Percentiles rank a stretch among this genome's conserved stretches.
Conservation (phyloP, 2,888 invertebrate species). For the Sialis fuliginosa region DNA sequence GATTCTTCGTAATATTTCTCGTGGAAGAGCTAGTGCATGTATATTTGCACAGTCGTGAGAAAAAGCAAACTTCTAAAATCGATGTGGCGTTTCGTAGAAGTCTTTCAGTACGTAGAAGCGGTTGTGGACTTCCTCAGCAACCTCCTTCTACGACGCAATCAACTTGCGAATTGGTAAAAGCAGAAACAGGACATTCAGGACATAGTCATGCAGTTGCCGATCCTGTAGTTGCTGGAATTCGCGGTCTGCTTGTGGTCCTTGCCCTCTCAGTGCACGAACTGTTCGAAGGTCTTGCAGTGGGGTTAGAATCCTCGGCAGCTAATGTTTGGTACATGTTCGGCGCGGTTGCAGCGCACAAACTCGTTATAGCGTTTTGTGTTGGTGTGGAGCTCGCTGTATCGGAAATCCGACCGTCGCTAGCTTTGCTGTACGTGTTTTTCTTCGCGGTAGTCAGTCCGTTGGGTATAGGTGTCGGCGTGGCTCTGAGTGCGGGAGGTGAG, state of each 20-base stretch:
- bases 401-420: conserved; percentile 40
- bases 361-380: conserved; percentile 76
- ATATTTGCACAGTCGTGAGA: conserved; percentile 38
- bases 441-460: conserved; percentile 67
- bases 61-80: conserved; percentile 15
- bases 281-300: conserved; percentile 73
- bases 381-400: conserved; percentile 66
- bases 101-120: conserved; percentile 19
- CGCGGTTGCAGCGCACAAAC: conserved; percentile 69
- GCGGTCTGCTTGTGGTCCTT: conserved; percentile 62
- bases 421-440: conserved; percentile 49
- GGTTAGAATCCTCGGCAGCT: conserved; percentile 43
- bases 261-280: conserved; percentile 74
- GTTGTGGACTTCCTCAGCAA: conserved; percentile 6
- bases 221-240: conserved; percentile 26
- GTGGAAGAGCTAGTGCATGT: conserved; percentile 65
- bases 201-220: conserved; percentile 18
- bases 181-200: conserved; percentile 7
- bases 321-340: conserved; percentile 66
- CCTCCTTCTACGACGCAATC: conserved; percentile 11
- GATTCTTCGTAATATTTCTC: conserved; percentile 60
- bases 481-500: conserved; percentile 38
- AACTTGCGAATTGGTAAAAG: conserved; percentile 8
- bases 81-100: conserved; percentile 17
- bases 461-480: conserved; percentile 59